Evolutionary conservation across 64 coral and sea anemone species (phyloP).

Genomic region (Actinia equina): DNA sequence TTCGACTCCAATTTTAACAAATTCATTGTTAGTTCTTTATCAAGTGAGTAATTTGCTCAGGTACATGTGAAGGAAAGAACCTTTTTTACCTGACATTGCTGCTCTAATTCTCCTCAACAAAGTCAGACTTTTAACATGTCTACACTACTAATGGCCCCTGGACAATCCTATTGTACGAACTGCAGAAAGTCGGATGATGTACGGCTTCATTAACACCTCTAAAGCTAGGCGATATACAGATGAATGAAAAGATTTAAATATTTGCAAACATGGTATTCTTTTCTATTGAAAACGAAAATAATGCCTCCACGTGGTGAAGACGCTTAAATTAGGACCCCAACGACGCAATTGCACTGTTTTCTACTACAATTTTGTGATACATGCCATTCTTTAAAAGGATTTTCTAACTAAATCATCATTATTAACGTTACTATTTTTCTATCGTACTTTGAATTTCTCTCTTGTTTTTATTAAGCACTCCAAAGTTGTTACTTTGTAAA

Average conservation of each 20-base stretch:
- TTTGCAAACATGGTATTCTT: slow-evolving; percentile 24
- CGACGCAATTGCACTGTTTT: background rate
- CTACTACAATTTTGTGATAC: background rate
- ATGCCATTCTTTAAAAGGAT: background rate
- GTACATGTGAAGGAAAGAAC: background rate
- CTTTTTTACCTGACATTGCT: background rate
- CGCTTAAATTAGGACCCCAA: background rate
- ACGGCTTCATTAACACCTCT: slow-evolving; percentile 24
- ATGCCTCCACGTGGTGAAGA: background rate
- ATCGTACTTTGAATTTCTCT: background rate
- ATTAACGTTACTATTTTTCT: background rate
- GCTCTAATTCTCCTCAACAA: background rate
- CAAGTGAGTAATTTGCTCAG: background rate
- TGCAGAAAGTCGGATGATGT: background rate
- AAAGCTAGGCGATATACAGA: background rate
- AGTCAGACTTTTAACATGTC: background rate
- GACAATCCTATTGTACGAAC: background rate
- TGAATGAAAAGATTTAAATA: slow-evolving; percentile 8
- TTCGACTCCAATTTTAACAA: too few relatives aligned
- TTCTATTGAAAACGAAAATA: background rate
- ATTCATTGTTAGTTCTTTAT: background rate
- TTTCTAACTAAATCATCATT: background rate
- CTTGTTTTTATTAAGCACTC: background rate
- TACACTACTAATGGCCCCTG: background rate
- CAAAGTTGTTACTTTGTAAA: background rate